Evolutionary conservation across 2,888 invertebrate genomes (phyloP).

Genomic region (Lissonota sp.): DNA sequence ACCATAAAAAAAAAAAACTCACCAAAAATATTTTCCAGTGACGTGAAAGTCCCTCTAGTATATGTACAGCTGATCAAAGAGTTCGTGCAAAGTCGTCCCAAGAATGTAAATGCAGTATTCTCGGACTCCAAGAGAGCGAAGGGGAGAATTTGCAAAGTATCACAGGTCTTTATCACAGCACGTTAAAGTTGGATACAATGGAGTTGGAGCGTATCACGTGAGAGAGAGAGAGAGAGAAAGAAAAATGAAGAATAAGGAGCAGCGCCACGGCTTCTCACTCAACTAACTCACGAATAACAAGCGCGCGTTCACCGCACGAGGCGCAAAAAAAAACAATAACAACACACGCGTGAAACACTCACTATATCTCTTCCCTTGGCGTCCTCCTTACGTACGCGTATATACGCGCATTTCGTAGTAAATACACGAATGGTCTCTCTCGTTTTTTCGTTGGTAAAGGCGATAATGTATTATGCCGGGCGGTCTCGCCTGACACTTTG

Average conservation of each 20-base stretch:
- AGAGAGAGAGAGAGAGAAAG: not conserved
- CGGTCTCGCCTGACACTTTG: conserved; percentile 54
- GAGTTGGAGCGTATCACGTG: conserved; percentile 34
- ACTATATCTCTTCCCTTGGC: conserved; percentile 28
- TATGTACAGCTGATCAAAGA: not conserved
- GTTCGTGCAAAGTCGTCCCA: not conserved
- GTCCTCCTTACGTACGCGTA: conserved; percentile 10
- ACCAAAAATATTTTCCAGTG: conserved; percentile 9
- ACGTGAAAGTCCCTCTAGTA: not conserved
- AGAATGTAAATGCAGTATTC: conserved; percentile 12
- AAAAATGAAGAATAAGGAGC: not conserved
- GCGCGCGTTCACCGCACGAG: not conserved
- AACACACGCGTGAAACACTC: conserved; percentile 26
- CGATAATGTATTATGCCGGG: conserved; percentile 58
- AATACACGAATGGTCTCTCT: conserved; percentile 2
- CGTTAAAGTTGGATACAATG: conserved; percentile 64
- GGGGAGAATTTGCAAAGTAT: conserved; percentile 66
- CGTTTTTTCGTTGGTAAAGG: conserved; percentile 50
- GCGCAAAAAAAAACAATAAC: not conserved
- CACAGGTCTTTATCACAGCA: conserved; percentile 74
- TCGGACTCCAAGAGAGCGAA: not conserved
- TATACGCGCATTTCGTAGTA: not conserved
- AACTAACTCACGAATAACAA: conserved; percentile 25
- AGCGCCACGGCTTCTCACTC: conserved; percentile 17
- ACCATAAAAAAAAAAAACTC: not conserved